Conservation (phyloP, 2,113 vertebrate species). For the Peromyscus maniculatus region DNA sequence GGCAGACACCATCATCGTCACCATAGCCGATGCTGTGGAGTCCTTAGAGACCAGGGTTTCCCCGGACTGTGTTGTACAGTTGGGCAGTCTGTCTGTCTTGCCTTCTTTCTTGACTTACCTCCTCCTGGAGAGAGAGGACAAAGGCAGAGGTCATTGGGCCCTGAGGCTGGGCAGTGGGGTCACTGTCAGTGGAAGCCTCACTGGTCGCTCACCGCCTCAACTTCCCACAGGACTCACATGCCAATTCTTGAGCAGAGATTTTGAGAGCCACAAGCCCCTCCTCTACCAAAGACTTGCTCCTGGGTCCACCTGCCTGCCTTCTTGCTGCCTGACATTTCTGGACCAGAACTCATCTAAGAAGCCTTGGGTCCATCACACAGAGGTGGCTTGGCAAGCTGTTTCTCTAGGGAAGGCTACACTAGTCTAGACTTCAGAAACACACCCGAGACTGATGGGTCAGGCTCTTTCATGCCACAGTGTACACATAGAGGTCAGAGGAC, state of each 20-base stretch:
- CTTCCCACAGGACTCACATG: neutral
- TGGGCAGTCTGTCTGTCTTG: neutral
- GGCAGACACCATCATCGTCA: neutral
- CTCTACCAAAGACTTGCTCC: neutral
- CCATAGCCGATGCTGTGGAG: neutral
- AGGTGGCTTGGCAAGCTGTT: neutral
- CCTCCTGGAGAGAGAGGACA: neutral
- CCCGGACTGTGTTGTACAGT: no score
- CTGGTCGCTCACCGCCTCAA: neutral
- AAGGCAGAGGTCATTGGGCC: neutral
- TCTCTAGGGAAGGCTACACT: neutral
- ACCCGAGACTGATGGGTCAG: neutral
- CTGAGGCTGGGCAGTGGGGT: neutral
- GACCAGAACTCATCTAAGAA: neutral
- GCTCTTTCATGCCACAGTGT: neutral
- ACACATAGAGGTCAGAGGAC: neutral
- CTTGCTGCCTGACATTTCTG: neutral
- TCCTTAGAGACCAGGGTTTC: neutral
- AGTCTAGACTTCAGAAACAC: neutral
- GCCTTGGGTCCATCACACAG: neutral
- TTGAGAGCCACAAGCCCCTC: neutral
- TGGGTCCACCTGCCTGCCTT: neutral
- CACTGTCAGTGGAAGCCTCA: neutral
- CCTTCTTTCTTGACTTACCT: neutral
- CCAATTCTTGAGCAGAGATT: slow-evolving; percentile 7